Evolutionary conservation across 2,113 vertebrate species (phyloP).

Genomic region (Phalacrocorax aristotelis): DNA sequence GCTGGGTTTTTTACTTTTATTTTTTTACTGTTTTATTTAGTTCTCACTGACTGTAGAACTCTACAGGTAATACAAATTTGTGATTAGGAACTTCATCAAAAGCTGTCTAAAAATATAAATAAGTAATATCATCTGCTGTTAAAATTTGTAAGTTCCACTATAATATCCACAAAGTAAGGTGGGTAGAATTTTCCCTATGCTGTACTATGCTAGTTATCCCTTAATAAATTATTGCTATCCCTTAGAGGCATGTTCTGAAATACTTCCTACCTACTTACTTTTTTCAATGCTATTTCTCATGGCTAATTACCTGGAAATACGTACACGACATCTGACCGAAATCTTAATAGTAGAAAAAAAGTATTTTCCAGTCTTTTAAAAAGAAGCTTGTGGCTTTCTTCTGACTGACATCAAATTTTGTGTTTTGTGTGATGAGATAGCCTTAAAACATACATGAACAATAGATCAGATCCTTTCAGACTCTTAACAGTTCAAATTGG

Average conservation of each 20-base stretch:
- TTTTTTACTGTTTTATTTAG: not conserved
- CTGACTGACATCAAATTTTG: not conserved
- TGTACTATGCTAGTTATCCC: constrained; percentile 38
- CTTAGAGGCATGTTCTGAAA: constrained; percentile 56
- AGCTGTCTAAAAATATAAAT: constrained; percentile 67
- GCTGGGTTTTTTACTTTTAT: not conserved
- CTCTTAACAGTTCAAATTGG: not conserved
- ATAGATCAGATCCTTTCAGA: not conserved
- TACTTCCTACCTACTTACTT: constrained; percentile 27
- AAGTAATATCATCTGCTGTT: constrained; percentile 63
- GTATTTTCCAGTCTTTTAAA: not conserved
- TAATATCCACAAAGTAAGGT: constrained; percentile 48
- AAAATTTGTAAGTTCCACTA: constrained; percentile 48
- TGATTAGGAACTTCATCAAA: constrained; percentile 68
- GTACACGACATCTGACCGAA: constrained; percentile 27
- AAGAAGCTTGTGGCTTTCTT: not conserved
- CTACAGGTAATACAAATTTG: constrained; percentile 40
- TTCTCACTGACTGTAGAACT: constrained; percentile 1
- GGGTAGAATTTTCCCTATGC: constrained; percentile 19
- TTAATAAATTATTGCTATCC: constrained; percentile 65
- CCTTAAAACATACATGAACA: not conserved
- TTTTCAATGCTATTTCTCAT: constrained; percentile 30
- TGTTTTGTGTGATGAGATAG: not conserved
- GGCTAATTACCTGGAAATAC: constrained; percentile 62
- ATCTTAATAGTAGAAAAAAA: not conserved